Conservation (phyloP, 2,797 vertebrate species). For the Mastacembelus armatus region DNA sequence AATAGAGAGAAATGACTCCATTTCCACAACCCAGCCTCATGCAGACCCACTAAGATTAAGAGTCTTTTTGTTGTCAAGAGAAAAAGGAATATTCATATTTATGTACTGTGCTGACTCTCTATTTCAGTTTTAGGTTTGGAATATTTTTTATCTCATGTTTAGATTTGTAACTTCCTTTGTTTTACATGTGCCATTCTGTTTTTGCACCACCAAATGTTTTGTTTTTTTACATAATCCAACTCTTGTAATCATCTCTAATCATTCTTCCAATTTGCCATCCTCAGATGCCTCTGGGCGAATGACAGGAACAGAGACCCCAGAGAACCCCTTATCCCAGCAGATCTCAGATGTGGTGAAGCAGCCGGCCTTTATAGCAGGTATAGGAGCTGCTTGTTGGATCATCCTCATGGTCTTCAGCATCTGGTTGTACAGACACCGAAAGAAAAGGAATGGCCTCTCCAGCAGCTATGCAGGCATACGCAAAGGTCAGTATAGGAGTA, state of each 20-base stretch:
- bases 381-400: constrained; percentile 97
- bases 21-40: constrained; percentile 37
- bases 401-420: constrained; percentile 99
- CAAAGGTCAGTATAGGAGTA: constrained; percentile 87
- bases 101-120: constrained; percentile 24
- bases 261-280: neutral
- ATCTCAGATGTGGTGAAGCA: constrained; percentile 98
- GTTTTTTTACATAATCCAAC: neutral
- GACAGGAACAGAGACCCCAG: constrained; percentile 56
- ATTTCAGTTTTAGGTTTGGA: constrained; percentile 29
- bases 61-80: constrained; percentile 33
- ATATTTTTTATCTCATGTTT: neutral
- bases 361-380: constrained; percentile 98
- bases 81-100: constrained; percentile 41
- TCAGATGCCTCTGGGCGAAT: constrained; percentile 82
- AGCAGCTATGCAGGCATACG: constrained; percentile 97
- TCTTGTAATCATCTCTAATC: constrained; percentile 9
- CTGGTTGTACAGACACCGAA: constrained; percentile 96
- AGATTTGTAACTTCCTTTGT: constrained; percentile 1
- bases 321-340: constrained; percentile 92
- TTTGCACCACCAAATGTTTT: neutral
- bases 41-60: constrained; percentile 51
- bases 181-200: neutral
- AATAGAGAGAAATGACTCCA: constrained; percentile 43
- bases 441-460: constrained; percentile 94